Evolutionary conservation across 2,888 invertebrate species (phyloP).

Genomic region (Thymelicus sylvestris): DNA sequence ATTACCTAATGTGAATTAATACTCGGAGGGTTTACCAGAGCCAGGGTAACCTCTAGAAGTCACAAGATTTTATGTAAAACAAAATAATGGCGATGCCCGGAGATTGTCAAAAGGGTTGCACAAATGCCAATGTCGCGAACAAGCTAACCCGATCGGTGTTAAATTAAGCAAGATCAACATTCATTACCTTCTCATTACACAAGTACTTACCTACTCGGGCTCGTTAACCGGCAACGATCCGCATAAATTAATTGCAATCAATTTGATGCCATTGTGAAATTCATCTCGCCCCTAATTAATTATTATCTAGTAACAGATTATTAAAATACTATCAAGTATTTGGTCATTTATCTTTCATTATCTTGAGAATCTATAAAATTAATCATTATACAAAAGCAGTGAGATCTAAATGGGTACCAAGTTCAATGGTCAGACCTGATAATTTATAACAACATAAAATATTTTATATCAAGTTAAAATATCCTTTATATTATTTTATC

Average conservation of each 20-base stretch:
- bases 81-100: conserved; percentile 26
- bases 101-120: conserved; percentile 40
- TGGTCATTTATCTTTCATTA: no score
- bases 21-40: neutral
- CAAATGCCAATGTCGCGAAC: conserved; percentile 38
- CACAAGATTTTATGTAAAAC: conserved; percentile 15
- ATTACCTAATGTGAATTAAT: no score
- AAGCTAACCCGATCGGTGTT: conserved; percentile 38
- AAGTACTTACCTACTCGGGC: conserved; percentile 19
- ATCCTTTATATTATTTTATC: no score
- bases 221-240: conserved; percentile 17
- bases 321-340: no score
- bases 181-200: conserved; percentile 40
- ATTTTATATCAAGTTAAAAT: no score
- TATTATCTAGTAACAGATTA: neutral
- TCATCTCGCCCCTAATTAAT: conserved; percentile 7
- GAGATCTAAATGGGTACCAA: no score
- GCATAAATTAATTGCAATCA: conserved; percentile 23
- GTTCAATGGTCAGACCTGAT: no score
- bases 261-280: conserved; percentile 20
- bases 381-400: no score
- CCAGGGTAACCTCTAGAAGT: conserved; percentile 4
- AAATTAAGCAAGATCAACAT: conserved; percentile 41
- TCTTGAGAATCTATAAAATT: no score
- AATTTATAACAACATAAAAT: no score